Base-by-base conservation (phyloP, 2,113 vertebrate species). In the Gasterosteus aculeatus region DNA sequence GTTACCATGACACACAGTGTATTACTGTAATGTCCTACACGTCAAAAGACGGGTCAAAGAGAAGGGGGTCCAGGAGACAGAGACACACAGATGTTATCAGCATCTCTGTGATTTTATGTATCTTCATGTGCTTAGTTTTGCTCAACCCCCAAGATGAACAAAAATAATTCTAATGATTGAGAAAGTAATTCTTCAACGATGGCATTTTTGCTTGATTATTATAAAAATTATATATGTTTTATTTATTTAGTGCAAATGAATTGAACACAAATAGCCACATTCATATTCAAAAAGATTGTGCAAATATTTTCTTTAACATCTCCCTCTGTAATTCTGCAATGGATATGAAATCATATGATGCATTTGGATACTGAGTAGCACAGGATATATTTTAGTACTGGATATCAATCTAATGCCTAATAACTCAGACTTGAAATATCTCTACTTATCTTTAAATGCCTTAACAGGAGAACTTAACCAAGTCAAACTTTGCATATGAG, bases 21-120 rank as follows among this genome's bases (percentile, higher is more conserved):
- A 51, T 66, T 62, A 16, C 19, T 76, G 22, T 58, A 16, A 38
- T 72, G 64, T 47, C 33, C 49, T 16, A 19, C 59, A 5, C 49
- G 49, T 75, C 71, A 69, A 49, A 39, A 66, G 62, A 61, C 6
- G 12, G 62, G 75, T 71, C 67, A 78, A 35, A 78, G 18, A n/a
- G 49, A 10, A 15, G 39, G 9, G 60, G 33, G 12, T 42, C 14
- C 19, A 31, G 51, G 42, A 60, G 56, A 49, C 68, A 75, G 42
- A 47, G 51, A 53, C 62, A 26, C 42, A 22, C 42, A 57, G 1
- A 33, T 35, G n/a, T 44, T 16, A 47, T 47, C 5, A 6, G 46
- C 38, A 58, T 31, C 35, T 67, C 63, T 46, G 47, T 68, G 39
- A 63, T 75, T 69, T 38, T 7, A 26, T 26, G 1, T 26, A 26